phyloP scores from a whole-genome alignment of 2,797 vertebrate species.

The Premnoplex brunnescens region DNA sequence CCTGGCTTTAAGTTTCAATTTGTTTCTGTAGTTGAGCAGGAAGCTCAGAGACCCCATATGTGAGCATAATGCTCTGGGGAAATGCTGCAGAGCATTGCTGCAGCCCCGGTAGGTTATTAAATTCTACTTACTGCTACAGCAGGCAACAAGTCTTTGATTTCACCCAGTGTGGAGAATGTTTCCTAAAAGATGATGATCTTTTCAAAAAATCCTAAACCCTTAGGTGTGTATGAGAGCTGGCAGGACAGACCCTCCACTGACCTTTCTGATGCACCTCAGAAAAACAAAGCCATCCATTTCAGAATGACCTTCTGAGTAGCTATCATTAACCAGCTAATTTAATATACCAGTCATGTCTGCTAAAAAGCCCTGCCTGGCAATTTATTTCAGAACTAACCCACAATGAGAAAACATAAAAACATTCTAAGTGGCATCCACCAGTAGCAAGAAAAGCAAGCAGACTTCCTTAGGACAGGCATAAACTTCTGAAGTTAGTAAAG shows the following conservation, averaged over 20 bases:
- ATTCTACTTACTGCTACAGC: background rate
- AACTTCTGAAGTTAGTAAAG: background rate
- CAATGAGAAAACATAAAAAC: background rate
- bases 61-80: background rate
- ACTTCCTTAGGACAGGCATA: background rate
- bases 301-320: background rate
- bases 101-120: background rate
- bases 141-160: background rate
- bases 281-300: background rate
- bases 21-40: background rate
- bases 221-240: background rate
- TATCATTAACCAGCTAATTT: background rate
- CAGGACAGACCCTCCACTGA: rapidly evolving
- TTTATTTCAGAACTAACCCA: background rate
- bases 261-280: background rate
- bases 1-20: background rate
- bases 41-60: background rate
- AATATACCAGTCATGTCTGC: background rate
- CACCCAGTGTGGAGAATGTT: background rate
- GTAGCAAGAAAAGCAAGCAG: background rate
- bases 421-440: background rate
- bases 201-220: background rate
- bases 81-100: background rate
- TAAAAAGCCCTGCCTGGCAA: background rate
- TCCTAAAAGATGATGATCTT: background rate